Conservation (phyloP, 2,797 vertebrate genomes). For the Galagoides demidoff region DNA sequence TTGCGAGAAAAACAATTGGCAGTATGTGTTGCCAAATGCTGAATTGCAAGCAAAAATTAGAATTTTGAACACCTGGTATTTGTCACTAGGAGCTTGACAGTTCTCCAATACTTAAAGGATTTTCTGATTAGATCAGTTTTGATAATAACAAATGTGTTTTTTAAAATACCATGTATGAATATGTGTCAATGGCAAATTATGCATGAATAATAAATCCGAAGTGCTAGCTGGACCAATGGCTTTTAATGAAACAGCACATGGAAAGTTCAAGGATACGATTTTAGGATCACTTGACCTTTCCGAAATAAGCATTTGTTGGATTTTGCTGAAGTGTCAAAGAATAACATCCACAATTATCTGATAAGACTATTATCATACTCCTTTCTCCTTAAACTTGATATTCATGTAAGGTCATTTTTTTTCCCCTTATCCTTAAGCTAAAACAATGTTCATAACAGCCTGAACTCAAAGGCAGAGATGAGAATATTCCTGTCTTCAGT, state of each 20-base stretch:
- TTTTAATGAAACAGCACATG: background rate
- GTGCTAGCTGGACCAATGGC: background rate
- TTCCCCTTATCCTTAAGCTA: background rate
- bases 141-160: background rate
- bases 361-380: background rate
- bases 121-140: background rate
- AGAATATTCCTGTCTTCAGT: background rate
- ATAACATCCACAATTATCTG: background rate
- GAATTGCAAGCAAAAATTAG: conserved; percentile 4
- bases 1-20: background rate
- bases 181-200: background rate
- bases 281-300: background rate
- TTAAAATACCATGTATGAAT: background rate
- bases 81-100: too few species aligned
- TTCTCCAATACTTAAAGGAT: background rate
- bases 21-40: background rate
- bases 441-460: background rate
- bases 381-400: background rate
- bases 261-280: background rate
- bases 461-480: background rate
- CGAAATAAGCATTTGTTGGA: background rate
- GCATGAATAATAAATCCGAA: background rate
- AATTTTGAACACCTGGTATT: background rate
- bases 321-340: background rate
- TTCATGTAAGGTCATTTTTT: background rate